Base-by-base conservation (phyloP, 2,113 vertebrate species). In the Camelus bactrianus region DNA sequence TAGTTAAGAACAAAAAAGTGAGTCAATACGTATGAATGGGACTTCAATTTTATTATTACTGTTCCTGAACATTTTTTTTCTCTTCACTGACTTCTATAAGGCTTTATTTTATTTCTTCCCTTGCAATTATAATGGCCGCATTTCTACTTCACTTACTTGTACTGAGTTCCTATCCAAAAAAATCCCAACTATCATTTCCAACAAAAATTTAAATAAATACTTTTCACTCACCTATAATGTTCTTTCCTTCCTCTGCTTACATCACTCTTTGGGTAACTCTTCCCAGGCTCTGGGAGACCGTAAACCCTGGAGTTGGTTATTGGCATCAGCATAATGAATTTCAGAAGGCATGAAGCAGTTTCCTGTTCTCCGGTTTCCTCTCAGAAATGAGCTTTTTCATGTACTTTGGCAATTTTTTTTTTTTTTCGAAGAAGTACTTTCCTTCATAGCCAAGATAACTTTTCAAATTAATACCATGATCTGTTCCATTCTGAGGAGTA, bases 391-490 rank as follows among this genome's bases (percentile, higher is more conserved):
- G 42, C 20, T 90, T 94, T 95, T 84, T 94, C 83, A 50, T 87
- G 90, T 97, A 84, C 28, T 38, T 32, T 84, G 76, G n/a, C 87
- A 91, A 64, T 84, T 93, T 94, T 88, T 70, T 93, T 70, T 93
- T 35, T 35, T 73, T 50, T 72, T 50, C 48, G 54, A 96, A 69
- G 38, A 83, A 83, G 52, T 76, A 32, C n/a, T 73, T 42, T 89
- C 32, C 54, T 20, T 38, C 81, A 95, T 92, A 92, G 75, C 42
- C 77, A 88, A 96, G 84, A 95, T 94, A 97, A 96, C 84, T 95
- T 97, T 96, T 88, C 60, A 84, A 90, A 93, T 97, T 97, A 96
- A 86, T 96, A 28, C 60, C 94, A 94, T 97, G 96, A 97, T 96
- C 93, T 94, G 69, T 96, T 95, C 95, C 54, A 32, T 97, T 95